These are phyloP conservation scores for Apantesis nais DNA, from an alignment of 2,888 invertebrate genomes.

Conservation along the genomic window DNA sequence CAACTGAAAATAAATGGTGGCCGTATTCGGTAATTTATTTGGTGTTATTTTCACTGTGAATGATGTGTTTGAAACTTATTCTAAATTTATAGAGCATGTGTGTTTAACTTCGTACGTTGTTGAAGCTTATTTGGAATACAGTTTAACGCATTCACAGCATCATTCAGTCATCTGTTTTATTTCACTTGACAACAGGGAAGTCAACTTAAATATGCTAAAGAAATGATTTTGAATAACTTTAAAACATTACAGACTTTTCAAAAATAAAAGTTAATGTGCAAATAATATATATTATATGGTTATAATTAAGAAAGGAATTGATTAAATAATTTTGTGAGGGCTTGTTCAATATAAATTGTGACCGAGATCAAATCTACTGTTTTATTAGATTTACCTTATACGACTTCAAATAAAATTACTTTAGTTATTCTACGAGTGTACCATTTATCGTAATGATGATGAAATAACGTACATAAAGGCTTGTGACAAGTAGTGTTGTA, in stretches of 20 bases:
- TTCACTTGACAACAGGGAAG: not conserved
- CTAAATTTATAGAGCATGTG: constrained; percentile 13
- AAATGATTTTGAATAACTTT: not conserved
- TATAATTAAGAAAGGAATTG: not conserved
- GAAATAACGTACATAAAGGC: constrained; percentile 33
- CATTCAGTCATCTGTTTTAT: constrained; percentile 9
- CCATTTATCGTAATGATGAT: constrained; percentile 40
- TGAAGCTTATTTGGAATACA: constrained; percentile 13
- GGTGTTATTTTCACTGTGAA: constrained; percentile 28
- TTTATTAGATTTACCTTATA: not conserved
- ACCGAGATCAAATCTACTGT: constrained; percentile 1
- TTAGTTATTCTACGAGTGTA: not conserved
- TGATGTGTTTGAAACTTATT: constrained; percentile 22
- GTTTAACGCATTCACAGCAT: constrained; percentile 11
- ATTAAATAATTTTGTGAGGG: not conserved
- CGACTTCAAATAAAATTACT: not conserved
- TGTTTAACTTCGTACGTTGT: constrained; percentile 15
- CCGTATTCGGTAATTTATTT: constrained; percentile 24
- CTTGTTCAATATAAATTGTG: not conserved
- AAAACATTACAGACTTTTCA: not conserved
- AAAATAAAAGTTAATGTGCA: no score
- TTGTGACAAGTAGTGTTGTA: constrained; percentile 32
- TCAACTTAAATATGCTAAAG: not conserved
- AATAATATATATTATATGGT: no score
- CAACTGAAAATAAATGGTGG: constrained; percentile 41